phyloP scores from a whole-genome alignment of 2,113 vertebrate species.

The Ivindomyrus marchei region DNA sequence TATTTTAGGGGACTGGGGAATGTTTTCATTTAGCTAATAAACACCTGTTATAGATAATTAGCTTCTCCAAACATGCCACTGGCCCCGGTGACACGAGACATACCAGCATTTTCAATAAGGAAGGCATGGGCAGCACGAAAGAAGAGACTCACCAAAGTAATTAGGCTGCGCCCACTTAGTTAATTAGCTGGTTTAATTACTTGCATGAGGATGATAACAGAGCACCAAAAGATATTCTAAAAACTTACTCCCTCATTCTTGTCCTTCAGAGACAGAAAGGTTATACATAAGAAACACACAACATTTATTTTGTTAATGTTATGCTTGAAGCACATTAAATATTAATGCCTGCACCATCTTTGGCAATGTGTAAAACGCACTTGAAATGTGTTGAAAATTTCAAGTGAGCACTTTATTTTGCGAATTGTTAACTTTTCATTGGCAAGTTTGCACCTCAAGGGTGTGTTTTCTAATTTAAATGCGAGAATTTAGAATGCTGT shows the following conservation, averaged over 20 bases:
- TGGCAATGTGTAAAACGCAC: background rate
- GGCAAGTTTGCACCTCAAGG: background rate
- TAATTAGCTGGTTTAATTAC: background rate
- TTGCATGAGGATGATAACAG: background rate
- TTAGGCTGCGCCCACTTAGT: background rate
- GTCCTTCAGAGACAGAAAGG: background rate
- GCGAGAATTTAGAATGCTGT: background rate
- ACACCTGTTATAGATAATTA: background rate
- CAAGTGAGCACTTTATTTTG: background rate
- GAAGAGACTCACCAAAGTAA: background rate
- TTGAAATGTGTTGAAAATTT: background rate
- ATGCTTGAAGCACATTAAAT: background rate
- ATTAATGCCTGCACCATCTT: background rate
- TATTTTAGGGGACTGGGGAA: background rate
- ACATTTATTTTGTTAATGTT: background rate
- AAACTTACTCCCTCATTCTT: background rate
- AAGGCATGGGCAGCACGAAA: background rate
- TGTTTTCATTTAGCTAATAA: background rate
- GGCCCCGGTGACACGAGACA: background rate
- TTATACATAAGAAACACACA: background rate
- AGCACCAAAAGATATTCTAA: background rate
- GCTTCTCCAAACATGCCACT: slow-evolving; percentile 2
- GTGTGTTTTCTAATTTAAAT: background rate
- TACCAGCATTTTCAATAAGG: background rate
- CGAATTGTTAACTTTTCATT: background rate